Evolutionary conservation across 2,113 vertebrate species (phyloP), one percentile per base, ranked within the genome.

Genomic region (Mobula birostris): DNA sequence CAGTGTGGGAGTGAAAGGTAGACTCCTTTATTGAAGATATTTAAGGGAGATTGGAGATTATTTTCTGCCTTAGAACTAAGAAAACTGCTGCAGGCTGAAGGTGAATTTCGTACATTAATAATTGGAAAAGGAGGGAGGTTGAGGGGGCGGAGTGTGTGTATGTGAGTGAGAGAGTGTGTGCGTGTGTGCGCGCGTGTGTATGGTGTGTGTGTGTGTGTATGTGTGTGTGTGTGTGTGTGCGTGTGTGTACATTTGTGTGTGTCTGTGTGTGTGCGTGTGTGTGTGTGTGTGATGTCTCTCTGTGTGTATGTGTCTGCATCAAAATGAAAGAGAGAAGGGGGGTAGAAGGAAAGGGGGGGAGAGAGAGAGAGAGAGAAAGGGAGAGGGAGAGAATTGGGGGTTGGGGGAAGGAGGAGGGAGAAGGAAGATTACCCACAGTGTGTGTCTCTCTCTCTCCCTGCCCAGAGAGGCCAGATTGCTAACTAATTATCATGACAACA

Each of bases 401-500:
- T 19, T 15, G 58, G 91, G 66, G 14, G 27, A 79, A 29, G 27
- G 27, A 90, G 2, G 72, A 14, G 93, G 36, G 66, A 66, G 9
- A 27, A 63, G 48, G 77, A 76, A 94, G 63, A 58, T 74, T 76
- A 78, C 36, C 68, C 92, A 76, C 32, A 0, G 56, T 48, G 92
- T 72, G 68, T 27, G 68, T 94, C 7, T 68, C 21, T 74, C 17
- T 93, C 21, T 68, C 48, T 85, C 83, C 58, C 56, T 7, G 61
- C 14, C 2, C 85, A 90, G 15, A 90, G 85, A 66, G 29, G 29
- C 85, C 29, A 61, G 85, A 68, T 90, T n/a, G 6, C n/a, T 66
- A 90, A 32, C 85, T 66, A 90, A 90, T 90, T 90, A 90, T 68
- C 85, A 90, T 90, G 15, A 90, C 61, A 90, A 90, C 85, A 90